Conservation (phyloP, 2,113 vertebrate genomes). For the Elephas maximus region DNA sequence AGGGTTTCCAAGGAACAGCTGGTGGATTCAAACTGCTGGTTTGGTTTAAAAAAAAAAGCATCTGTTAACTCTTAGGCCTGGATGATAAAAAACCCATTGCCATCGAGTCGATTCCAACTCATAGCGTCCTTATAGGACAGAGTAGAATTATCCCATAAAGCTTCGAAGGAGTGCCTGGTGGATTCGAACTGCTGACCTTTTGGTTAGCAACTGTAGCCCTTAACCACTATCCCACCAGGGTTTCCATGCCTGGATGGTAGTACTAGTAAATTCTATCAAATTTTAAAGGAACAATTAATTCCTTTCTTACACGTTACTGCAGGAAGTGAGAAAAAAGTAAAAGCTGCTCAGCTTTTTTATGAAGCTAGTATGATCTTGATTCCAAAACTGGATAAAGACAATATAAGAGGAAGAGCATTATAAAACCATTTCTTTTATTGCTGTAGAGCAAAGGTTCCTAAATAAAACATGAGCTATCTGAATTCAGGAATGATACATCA, state of each 20-base stretch:
- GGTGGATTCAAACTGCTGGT: no score
- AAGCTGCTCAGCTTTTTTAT: neutral
- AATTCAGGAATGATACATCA: neutral
- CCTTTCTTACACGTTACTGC: neutral
- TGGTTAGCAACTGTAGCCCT: no score
- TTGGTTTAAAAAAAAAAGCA: no score
- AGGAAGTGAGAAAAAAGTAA: conserved; percentile 5
- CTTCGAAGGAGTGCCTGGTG: no score
- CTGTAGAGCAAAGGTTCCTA: neutral
- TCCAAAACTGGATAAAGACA: neutral
- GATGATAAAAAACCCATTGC: neutral
- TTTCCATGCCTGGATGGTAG: neutral
- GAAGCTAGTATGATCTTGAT: neutral
- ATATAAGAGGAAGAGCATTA: neutral
- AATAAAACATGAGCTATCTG: neutral
- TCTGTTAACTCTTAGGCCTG: no score
- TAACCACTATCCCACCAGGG: no score
- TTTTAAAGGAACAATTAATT: conserved; percentile 25
- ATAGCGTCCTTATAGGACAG: no score
- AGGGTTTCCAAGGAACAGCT: no score
- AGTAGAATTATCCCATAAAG: no score
- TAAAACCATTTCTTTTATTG: neutral
- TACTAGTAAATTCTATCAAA: neutral
- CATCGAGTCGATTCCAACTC: no score
- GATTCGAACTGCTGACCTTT: no score